A percentile compares a stretch with the other conserved stretches of the same genome.
Conservation (phyloP, 2,797 vertebrate species). For the Chiroxiphia lanceolata region DNA sequence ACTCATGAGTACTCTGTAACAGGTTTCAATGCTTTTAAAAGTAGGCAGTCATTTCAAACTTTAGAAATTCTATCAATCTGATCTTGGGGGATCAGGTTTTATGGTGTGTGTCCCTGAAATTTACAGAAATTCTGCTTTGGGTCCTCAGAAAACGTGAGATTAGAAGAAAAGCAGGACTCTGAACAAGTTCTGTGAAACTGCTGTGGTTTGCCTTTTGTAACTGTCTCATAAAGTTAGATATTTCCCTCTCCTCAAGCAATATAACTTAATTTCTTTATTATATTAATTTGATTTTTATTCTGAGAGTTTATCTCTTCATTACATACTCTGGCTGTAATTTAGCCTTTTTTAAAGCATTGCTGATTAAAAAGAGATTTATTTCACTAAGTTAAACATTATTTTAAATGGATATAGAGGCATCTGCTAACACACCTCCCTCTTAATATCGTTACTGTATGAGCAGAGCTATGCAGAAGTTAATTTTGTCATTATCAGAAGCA, state of each 20-base stretch:
- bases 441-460: neutral
- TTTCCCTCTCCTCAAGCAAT: constrained; percentile 37
- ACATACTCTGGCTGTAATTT: constrained; percentile 7
- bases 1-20: neutral
- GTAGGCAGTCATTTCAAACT: neutral
- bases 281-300: constrained; percentile 52
- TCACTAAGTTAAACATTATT: neutral
- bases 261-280: constrained; percentile 35
- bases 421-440: neutral
- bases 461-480: neutral
- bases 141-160: neutral
- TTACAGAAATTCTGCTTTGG: neutral
- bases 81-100: neutral
- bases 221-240: constrained; percentile 8
- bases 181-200: neutral
- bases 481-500: neutral
- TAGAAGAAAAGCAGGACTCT: neutral
- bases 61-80: neutral
- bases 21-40: neutral
- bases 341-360: constrained; percentile 29
- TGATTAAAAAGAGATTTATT: constrained; percentile 55
- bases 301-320: constrained; percentile 38
- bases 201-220: neutral
- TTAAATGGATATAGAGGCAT: neutral
- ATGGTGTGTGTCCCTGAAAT: neutral